Conservation (phyloP, 1,140 invertebrate species). For the Galendromus occidentalis region DNA sequence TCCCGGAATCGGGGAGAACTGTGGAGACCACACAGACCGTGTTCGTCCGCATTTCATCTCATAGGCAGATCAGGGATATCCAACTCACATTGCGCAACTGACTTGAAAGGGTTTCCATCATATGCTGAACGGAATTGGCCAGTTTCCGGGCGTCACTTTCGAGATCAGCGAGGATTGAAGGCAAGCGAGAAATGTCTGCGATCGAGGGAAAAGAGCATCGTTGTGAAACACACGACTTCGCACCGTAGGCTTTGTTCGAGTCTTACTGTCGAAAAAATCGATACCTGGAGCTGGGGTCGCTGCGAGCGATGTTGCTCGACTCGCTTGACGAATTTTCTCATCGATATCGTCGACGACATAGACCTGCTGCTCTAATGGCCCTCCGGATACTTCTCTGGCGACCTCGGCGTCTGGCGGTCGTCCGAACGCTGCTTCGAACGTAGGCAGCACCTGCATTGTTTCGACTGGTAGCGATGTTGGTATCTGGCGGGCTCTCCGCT, state of each 20-base stretch:
- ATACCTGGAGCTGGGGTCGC: neutral
- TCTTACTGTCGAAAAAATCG: neutral
- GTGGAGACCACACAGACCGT: too few relatives aligned
- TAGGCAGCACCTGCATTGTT: neutral
- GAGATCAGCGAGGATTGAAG: neutral
- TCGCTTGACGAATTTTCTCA: neutral
- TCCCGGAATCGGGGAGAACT: too few relatives aligned
- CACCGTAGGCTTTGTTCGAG: too few relatives aligned
- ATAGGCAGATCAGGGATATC: too few relatives aligned
- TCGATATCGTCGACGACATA: conserved; percentile 6
- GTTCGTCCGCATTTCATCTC: too few relatives aligned
- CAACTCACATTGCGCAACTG: neutral
- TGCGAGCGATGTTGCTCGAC: neutral
- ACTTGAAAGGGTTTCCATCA: conserved; percentile 1
- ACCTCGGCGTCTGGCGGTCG: neutral
- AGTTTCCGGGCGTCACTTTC: neutral
- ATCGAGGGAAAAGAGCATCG: neutral
- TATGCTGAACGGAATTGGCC: conserved; percentile 6
- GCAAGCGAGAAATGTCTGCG: neutral
- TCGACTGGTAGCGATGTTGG: neutral
- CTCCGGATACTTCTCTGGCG: neutral
- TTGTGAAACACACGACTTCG: neutral
- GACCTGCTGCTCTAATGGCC: neutral
- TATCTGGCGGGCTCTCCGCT: neutral
- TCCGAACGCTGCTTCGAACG: conserved; percentile 7